Conservation (phyloP, 2,113 vertebrate genomes). For the Polypterus senegalus region DNA sequence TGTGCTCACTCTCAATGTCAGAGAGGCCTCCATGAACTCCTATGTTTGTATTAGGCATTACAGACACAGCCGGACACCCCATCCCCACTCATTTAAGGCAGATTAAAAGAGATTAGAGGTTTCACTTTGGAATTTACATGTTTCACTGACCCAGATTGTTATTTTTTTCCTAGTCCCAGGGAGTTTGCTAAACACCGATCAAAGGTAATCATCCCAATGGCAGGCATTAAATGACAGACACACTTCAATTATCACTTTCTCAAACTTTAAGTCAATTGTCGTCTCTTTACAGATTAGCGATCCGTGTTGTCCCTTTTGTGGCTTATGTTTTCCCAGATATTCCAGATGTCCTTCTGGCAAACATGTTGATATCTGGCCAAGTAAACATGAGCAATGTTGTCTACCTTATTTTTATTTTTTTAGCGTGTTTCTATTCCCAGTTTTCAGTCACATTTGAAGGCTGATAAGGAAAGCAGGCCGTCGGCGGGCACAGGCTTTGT, state of each 20-base stretch:
- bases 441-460: too few species aligned
- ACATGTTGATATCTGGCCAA: too few species aligned
- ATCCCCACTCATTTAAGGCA: slow-evolving; percentile 55
- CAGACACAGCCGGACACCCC: too few species aligned
- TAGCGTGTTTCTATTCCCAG: too few species aligned
- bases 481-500: too few species aligned
- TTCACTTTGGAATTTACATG: slow-evolving; percentile 67
- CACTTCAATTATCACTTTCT: neutral
- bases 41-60: slow-evolving; percentile 46
- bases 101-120: slow-evolving; percentile 65
- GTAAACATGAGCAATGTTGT: too few species aligned
- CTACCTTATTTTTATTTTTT: too few species aligned
- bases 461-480: too few species aligned
- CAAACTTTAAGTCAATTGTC: neutral
- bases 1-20: neutral
- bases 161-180: slow-evolving; percentile 13
- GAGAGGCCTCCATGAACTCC: slow-evolving; percentile 50
- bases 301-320: too few species aligned
- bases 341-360: too few species aligned
- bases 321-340: too few species aligned
- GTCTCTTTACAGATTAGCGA: neutral
- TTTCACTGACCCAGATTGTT: slow-evolving; percentile 59
- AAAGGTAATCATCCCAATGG: slow-evolving; percentile 3
- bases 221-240: slow-evolving; percentile 1
- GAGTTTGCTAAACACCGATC: neutral